Base-by-base conservation (phyloP, 23 tunicate species). In the Halocynthia roretzi region DNA sequence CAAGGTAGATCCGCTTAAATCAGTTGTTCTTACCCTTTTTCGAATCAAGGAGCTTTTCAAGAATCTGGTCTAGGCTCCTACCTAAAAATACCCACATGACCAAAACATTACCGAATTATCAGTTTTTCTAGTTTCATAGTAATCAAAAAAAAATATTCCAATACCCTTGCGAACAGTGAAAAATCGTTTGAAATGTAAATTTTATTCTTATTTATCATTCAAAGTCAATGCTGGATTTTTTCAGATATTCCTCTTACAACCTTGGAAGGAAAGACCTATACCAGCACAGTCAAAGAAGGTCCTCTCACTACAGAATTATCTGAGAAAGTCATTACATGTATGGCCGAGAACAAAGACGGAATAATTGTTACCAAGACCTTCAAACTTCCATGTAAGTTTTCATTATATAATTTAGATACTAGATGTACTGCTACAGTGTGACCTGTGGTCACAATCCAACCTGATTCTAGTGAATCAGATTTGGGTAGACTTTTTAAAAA, bases 331-430 rank as follows among this genome's bases (percentile, higher is more conserved):
- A 85, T 71, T 72, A 58, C 72, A 0, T 91, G 97, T 68, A 77
- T 67, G 6, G 87, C 73, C 0, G 31, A 65, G 0, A 77, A 71
- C 44, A 80, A 21, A 14, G 80, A 63, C 2, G 52, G 64, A 10
- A 12, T 82, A 7, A 17, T 71, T 7, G 77, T 55, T 10, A 57
- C 31, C 57, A 78, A 72, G 6, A 76, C 63, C 5, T 88, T 83
- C 57, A 67, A 8, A 7, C 44, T 88, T 12, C 84, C 84, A 88
- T 84, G 95, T 88, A 87, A 71, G 44, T 76, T 80, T 12, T 80
- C 5, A 15, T n/a, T 80, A 21, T 0, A 2, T 7, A 4, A 61
- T 62, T 51, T 6, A 62, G 73, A 62, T 9, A 31, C 1, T 31
- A 31, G 44, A 31, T 31, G 1, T 31, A 31, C 44, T 31, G 44